These are phyloP conservation scores for Drosophila pandora DNA, from an alignment of 1,140 invertebrate genomes.

Conservation along the genomic window DNA sequence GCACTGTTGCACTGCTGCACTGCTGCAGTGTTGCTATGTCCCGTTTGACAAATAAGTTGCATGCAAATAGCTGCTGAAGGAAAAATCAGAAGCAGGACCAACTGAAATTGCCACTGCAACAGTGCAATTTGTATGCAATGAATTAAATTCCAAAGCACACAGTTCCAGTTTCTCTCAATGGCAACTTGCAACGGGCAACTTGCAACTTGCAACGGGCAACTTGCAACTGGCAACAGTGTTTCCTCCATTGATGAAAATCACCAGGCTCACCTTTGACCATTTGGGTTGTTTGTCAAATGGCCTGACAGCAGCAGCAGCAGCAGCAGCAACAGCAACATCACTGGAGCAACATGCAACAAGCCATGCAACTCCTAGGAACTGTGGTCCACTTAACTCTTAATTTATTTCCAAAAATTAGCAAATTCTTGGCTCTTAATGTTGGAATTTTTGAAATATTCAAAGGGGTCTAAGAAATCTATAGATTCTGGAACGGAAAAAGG, in stretches of 20 bases:
- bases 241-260: conserved; percentile 69
- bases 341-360: conserved; percentile 5
- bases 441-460: too few species aligned
- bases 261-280: conserved; percentile 63
- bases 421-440: too few species aligned
- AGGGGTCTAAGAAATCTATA: too few species aligned
- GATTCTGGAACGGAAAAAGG: too few species aligned
- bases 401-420: too few species aligned
- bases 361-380: conserved; percentile 5
- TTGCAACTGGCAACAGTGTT: conserved; percentile 32
- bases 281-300: conserved; percentile 68
- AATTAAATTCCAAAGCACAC: conserved; percentile 71
- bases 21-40: conserved; percentile 10
- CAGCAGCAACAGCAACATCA: neutral
- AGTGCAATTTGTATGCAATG: conserved; percentile 70
- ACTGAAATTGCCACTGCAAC: conserved; percentile 42
- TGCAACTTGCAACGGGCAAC: conserved; percentile 25
- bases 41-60: conserved; percentile 76
- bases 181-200: conserved; percentile 1
- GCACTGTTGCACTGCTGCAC: neutral
- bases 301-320: conserved; percentile 42
- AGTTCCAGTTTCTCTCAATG: conserved; percentile 61
- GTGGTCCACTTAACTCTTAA: conserved; percentile 6
- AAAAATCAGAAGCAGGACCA: conserved; percentile 20
- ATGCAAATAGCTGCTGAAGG: conserved; percentile 61